Base-by-base conservation (phyloP, 2,888 invertebrate species). In the Epirrhoe alternata region DNA sequence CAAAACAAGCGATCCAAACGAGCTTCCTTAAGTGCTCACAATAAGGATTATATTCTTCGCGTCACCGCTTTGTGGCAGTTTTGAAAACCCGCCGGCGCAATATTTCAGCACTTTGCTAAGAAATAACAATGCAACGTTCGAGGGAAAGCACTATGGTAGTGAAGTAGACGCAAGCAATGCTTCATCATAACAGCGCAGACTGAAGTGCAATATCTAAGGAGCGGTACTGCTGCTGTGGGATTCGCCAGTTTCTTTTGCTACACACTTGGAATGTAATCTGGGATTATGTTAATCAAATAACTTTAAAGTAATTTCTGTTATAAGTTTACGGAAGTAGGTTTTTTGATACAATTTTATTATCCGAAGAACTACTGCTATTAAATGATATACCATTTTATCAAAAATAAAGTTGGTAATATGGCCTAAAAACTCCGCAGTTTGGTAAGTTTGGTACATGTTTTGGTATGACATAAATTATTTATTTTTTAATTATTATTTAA, bases 41-140 rank as follows among this genome's bases (percentile, higher is more conserved):
- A 74, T 74, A 72, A 71, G 74, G 72, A 74, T 74, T 74, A 74
- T 68, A 64, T 74, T 74, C 70, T 66, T 61, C 64, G 69, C 68
- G 70, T 71, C 70, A 72, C 66, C 63, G 66, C 65, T 64, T 65
- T 47, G 67, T 71, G 67, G 71, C 66, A 69, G 74, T 82, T 83
- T 81, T 79, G 74, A 81, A 82, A 83, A 81, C 80, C 79, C 81
- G 78, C 80, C 81, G 80, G 82, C 77, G 83, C 86, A 86, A 90
- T 92, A 90, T 91, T 89, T 91, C 87, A 91, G 83, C 86, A 84
- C 88, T 88, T 81, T 77, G 77, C 82, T 84, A 81, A 88, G 90
- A 90, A 91, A 91, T 89, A 91, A 92, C 91, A 90, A 89, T 89
- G 87, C 86, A 79, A 74, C 78, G 81, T 81, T 82, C 80, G 80